phyloP scores from a whole-genome alignment of 2,113 vertebrate genomes.

The Xiphophorus hellerii region DNA sequence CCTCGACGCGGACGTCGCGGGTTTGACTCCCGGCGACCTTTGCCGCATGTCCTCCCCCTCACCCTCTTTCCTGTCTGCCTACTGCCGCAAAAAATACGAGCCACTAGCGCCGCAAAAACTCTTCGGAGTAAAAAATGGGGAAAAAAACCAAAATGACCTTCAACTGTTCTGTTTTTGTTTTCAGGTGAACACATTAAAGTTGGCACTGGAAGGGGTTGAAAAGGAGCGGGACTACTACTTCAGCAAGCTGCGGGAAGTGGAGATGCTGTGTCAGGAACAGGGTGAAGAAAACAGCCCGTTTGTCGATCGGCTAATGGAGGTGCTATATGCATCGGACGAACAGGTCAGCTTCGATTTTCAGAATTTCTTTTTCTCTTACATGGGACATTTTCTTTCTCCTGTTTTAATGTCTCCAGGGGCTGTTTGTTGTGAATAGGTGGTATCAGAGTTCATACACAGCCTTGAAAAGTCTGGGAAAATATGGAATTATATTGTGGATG shows the following conservation, averaged over 20 bases:
- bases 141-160: neutral
- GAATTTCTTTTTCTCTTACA: no score
- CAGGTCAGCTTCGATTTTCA: constrained; percentile 80
- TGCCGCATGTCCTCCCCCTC: no score
- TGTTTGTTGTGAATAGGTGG: neutral
- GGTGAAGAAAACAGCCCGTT: constrained; percentile 91
- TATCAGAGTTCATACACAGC: neutral
- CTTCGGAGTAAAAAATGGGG: no score
- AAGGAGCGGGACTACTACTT: constrained; percentile 99
- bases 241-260: constrained; percentile 96
- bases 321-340: constrained; percentile 94
- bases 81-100: no score
- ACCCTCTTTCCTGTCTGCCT: no score
- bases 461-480: neutral
- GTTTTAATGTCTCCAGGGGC: neutral
- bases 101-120: no score
- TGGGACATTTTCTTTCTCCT: no score
- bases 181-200: constrained; percentile 95
- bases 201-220: constrained; percentile 95
- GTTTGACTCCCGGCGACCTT: no score
- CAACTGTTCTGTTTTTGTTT: neutral
- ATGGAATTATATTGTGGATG: no score
- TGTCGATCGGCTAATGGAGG: constrained; percentile 94
- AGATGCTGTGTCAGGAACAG: constrained; percentile 95
- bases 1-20: no score